Conservation (phyloP, 2,888 invertebrate species). For the Netelia inedita region DNA sequence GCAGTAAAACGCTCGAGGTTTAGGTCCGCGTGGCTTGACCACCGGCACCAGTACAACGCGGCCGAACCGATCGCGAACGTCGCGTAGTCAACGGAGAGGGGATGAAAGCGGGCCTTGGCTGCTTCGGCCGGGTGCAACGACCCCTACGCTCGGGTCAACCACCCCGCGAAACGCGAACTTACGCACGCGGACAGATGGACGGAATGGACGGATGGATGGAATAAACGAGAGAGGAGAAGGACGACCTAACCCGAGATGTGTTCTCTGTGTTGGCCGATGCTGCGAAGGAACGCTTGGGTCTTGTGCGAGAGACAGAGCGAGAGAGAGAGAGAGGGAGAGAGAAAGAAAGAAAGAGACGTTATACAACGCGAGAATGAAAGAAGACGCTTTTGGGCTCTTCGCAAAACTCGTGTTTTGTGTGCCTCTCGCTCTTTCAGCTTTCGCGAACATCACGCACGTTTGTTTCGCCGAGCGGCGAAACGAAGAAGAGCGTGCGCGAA, state of each 20-base stretch:
- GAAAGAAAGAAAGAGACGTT: conserved; percentile 27
- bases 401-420: conserved; percentile 39
- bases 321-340: conserved; percentile 39
- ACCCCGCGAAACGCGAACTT: conserved; percentile 79
- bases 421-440: conserved; percentile 4
- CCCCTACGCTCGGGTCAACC: conserved; percentile 83
- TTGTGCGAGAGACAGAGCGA: conserved; percentile 37
- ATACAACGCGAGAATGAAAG: conserved; percentile 42
- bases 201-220: conserved; percentile 72
- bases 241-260: conserved; percentile 42
- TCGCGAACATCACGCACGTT: conserved; percentile 40
- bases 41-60: conserved; percentile 59
- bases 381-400: conserved; percentile 36
- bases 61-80: conserved; percentile 65
- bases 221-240: conserved; percentile 56
- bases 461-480: neutral
- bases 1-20: conserved; percentile 40
- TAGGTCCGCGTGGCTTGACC: conserved; percentile 77
- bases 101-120: conserved; percentile 70
- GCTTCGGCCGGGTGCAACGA: conserved; percentile 81
- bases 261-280: conserved; percentile 36
- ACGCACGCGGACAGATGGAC: conserved; percentile 77
- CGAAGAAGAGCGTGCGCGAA: neutral
- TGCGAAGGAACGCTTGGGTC: conserved; percentile 47
- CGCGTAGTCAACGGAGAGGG: conserved; percentile 59